These are phyloP conservation scores for Albula goreensis DNA, from an alignment of 2,113 vertebrate genomes.

Conservation along the genomic window DNA sequence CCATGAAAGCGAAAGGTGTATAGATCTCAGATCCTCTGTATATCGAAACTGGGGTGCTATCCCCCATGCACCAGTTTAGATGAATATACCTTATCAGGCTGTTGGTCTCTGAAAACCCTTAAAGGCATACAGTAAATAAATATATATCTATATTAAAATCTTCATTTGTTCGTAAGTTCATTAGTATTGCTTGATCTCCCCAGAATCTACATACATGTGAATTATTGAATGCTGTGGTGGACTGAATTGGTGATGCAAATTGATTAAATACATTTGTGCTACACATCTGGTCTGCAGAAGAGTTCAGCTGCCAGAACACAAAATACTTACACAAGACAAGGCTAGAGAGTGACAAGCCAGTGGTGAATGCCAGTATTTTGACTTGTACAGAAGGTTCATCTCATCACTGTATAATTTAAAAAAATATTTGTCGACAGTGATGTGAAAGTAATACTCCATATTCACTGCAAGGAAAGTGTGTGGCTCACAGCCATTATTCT, in stretches of 20 bases:
- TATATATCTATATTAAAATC: neutral
- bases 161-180: neutral
- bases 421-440: too few species aligned
- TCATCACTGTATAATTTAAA: neutral
- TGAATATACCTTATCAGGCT: too few species aligned
- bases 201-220: neutral
- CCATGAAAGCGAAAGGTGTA: too few species aligned
- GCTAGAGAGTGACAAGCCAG: neutral
- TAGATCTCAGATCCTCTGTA: too few species aligned
- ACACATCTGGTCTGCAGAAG: neutral
- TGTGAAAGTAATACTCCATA: too few species aligned
- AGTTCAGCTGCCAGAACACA: neutral
- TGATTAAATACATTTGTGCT: neutral
- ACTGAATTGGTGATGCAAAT: neutral
- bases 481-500: neutral
- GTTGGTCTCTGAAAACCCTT: too few species aligned
- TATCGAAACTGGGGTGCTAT: too few species aligned
- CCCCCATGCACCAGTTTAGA: too few species aligned
- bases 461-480: too few species aligned
- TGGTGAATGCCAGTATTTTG: neutral
- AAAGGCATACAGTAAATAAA: too few species aligned
- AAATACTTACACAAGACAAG: neutral
- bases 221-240: neutral
- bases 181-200: neutral
- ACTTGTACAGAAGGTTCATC: neutral